Evolutionary conservation across 2,113 vertebrate genomes (phyloP).

Genomic region (Tragelaphus imberbis): DNA sequence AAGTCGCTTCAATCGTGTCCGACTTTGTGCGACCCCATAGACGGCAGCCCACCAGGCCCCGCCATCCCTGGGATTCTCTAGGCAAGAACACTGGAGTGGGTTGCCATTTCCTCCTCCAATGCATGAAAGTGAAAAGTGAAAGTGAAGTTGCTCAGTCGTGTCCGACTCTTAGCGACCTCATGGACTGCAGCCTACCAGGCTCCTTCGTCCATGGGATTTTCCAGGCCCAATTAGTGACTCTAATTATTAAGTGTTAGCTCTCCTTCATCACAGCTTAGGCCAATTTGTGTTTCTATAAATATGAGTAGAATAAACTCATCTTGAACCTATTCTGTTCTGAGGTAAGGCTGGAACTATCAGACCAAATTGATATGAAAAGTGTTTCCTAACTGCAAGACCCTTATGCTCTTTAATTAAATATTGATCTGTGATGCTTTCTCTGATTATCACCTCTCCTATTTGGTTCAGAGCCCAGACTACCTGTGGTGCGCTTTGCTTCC

Average conservation of each 20-base stretch:
- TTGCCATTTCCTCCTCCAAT: too few species aligned
- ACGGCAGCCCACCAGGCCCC: too few species aligned
- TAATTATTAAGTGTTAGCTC: neutral
- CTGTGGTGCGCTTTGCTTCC: neutral
- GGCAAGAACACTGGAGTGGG: too few species aligned
- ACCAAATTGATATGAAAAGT: neutral
- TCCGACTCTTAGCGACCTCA: too few species aligned
- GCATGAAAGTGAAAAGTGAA: too few species aligned
- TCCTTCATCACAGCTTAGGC: neutral
- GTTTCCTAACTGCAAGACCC: neutral
- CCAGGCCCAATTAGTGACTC: too few species aligned
- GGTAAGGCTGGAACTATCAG: neutral
- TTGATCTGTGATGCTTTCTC: neutral
- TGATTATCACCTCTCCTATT: neutral
- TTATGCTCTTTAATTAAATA: slow-evolving; percentile 40
- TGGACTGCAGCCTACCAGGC: too few species aligned
- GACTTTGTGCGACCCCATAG: too few species aligned
- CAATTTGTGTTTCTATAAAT: neutral
- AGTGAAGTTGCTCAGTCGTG: too few species aligned
- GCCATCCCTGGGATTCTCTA: too few species aligned
- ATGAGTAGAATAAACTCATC: neutral
- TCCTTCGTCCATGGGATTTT: too few species aligned
- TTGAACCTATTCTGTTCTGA: neutral
- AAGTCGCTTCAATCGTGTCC: too few species aligned
- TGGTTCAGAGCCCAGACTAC: neutral